Evolutionary conservation across 2,888 invertebrate genomes (phyloP).

Genomic region (Cheilosia scutellata): DNA sequence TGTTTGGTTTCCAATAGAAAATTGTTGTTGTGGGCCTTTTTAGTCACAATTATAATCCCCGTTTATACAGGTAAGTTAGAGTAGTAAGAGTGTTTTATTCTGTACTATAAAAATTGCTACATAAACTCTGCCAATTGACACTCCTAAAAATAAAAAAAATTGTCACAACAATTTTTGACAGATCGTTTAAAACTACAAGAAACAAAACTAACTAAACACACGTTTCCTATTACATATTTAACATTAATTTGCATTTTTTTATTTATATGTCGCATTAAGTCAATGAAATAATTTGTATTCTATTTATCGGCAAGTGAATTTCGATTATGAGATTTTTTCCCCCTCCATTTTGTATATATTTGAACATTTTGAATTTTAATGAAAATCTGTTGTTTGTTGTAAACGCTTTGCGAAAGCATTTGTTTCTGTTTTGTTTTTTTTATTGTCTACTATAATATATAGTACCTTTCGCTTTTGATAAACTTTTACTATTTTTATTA

Average conservation of each 20-base stretch:
- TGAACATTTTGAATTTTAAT: constrained; percentile 28
- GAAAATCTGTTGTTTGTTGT: constrained; percentile 9
- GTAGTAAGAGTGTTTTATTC: no score
- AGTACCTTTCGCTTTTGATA: constrained; percentile 60
- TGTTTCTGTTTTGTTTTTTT: constrained; percentile 33
- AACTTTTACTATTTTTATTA: constrained; percentile 35
- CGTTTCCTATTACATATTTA: neutral
- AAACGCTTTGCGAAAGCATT: constrained; percentile 1
- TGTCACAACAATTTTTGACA: neutral
- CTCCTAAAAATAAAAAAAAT: no score
- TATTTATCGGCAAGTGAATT: neutral
- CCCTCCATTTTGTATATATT: constrained; percentile 16
- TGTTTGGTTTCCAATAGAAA: no score
- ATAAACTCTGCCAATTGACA: no score
- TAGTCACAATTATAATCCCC: no score
- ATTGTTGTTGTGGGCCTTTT: no score
- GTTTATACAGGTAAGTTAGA: no score
- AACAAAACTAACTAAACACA: neutral
- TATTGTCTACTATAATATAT: constrained; percentile 77
- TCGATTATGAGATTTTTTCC: neutral
- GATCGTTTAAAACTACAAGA: neutral
- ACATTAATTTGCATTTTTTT: neutral
- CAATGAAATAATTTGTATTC: neutral
- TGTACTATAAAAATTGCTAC: no score
- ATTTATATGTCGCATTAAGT: neutral